phyloP scores from a whole-genome alignment of 2,888 invertebrate species.

The Helleia helle region DNA sequence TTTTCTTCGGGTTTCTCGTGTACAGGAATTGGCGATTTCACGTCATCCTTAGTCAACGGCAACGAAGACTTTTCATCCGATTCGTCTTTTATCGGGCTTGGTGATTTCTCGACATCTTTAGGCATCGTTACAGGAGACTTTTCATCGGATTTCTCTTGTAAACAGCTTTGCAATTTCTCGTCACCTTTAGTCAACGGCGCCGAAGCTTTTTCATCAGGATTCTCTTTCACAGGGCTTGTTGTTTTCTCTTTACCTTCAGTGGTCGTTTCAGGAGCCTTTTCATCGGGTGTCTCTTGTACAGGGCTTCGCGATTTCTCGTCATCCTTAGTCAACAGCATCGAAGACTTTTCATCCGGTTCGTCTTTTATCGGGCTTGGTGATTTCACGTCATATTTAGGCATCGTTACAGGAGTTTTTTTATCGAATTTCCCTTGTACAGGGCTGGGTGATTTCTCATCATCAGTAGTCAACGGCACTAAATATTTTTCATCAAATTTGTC shows the following conservation, averaged over 20 bases:
- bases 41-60: no score
- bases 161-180: slow-evolving; percentile 14
- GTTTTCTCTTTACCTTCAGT: slow-evolving; percentile 8
- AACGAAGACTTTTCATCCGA: no score
- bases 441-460: neutral
- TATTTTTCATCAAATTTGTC: neutral
- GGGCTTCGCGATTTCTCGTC: slow-evolving; percentile 11
- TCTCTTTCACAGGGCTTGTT: slow-evolving; percentile 3
- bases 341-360: neutral
- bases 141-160: slow-evolving; percentile 6
- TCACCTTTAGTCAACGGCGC: neutral
- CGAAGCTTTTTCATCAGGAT: neutral
- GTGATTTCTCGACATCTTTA: slow-evolving; percentile 6
- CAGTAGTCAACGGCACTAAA: neutral
- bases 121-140: neutral
- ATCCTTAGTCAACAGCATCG: neutral
- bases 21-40: no score
- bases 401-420: neutral
- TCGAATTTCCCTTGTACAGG: neutral
- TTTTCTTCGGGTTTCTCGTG: no score
- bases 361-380: slow-evolving; percentile 7
- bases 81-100: no score
- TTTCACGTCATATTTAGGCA: slow-evolving; percentile 9
- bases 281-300: neutral
- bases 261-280: neutral